Conservation (phyloP, 2,888 invertebrate genomes). For the Scrobipalpa atriplicella region DNA sequence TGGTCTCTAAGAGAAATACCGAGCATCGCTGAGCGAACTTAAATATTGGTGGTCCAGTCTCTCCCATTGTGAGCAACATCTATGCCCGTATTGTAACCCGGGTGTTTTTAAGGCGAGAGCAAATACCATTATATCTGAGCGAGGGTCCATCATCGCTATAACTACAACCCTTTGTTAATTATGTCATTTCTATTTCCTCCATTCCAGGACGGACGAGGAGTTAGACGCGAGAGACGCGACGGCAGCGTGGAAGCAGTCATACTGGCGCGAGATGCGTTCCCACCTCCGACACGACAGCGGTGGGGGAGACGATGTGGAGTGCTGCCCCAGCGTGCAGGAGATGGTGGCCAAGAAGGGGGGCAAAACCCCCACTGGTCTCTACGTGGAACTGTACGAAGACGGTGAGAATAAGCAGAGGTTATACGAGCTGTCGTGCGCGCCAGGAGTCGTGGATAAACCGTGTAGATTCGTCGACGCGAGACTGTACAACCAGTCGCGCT, state of each 20-base stretch:
- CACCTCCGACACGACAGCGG: constrained; percentile 81
- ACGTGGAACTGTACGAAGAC: constrained; percentile 89
- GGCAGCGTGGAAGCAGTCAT: constrained; percentile 79
- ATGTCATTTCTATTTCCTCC: too few species aligned
- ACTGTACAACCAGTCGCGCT: constrained; percentile 87
- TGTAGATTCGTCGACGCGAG: constrained; percentile 89
- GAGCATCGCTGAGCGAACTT: too few species aligned
- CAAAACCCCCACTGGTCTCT: constrained; percentile 86
- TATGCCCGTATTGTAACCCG: too few species aligned
- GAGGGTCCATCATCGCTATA: too few species aligned
- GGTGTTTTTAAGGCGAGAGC: too few species aligned
- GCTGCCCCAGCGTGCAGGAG: constrained; percentile 91
- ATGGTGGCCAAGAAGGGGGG: constrained; percentile 91
- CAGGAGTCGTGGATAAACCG: constrained; percentile 86
- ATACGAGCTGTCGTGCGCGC: constrained; percentile 90
- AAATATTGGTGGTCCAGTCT: too few species aligned
- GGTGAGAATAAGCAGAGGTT: constrained; percentile 87
- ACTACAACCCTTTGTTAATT: too few species aligned
- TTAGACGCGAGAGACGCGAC: constrained; percentile 66
- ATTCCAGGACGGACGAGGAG: constrained; percentile 73
- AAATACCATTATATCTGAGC: too few species aligned
- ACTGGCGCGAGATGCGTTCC: constrained; percentile 85
- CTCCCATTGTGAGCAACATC: too few species aligned
- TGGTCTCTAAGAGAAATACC: too few species aligned
- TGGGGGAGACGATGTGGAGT: constrained; percentile 84